Evolutionary conservation across 2,113 vertebrate genomes (phyloP), one percentile per base, ranked within the genome.

Genomic region (Megalops atlanticus): DNA sequence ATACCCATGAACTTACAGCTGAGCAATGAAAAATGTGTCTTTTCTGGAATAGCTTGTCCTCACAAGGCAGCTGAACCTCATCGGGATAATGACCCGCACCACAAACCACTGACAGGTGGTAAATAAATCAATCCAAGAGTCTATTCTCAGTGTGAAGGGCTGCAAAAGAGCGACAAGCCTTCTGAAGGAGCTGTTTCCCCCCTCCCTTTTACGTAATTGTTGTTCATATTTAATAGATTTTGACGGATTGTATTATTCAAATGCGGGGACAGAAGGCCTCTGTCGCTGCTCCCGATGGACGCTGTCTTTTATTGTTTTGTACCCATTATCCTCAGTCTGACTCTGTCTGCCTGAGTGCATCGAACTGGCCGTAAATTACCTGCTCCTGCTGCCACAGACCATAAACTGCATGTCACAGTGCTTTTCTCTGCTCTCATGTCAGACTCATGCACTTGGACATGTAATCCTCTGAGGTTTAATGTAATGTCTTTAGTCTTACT

Each of bases 141-240:
- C 35, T 81, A 47, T 73, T 74, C 47, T 69, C 64, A 80, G 45
- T 75, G 79, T 78, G 49, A 76, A 47, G 80, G 43, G 64, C 40
- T 27, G n/a, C 73, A 81, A 75, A 49, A 79, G 52, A 64, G 76
- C 47, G 74, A 80, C 79, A 78, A 69, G 36, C 40, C 43, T 77
- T 80, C 77, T 39, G 31, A 74, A 49, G 36, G 71, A n/a, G 40
- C 21, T 70, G 31, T 38, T 36, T 47, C 38, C 77, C 73, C 69
- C 76, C 71, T 40, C 84, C 77, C 80, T 73, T 31, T 85, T 75
- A 31, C 52, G 16, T 64, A 16, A 74, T 47, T n/a, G 74, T 74
- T 41, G 43, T 82, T 64, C 35, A 68, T 77, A 81, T 83, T 70
- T 78, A 81, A 84, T 83, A 79, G 74, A 87, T 80, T 81, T 74